phyloP scores from a whole-genome alignment of 2,113 vertebrate genomes.

The Xiphorhynchus elegans region DNA sequence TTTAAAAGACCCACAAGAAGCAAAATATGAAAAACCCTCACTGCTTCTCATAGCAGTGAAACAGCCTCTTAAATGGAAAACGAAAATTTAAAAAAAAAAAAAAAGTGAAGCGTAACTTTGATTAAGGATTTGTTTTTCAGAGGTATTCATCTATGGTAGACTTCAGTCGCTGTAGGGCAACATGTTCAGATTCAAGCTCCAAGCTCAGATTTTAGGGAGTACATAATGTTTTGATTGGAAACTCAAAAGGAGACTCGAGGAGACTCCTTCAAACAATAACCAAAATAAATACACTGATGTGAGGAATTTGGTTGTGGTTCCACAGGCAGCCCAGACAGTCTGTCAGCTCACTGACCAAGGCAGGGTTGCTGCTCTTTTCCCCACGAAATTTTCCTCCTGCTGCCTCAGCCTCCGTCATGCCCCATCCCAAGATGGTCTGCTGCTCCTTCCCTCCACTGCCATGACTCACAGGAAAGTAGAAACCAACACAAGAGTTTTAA shows the following conservation, averaged over 20 bases:
- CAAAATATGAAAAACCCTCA: neutral
- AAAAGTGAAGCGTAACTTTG: slow-evolving; percentile 24
- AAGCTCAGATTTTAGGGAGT: slow-evolving; percentile 2
- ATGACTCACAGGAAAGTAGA: neutral
- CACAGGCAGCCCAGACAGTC: neutral
- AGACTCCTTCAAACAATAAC: slow-evolving; percentile 46
- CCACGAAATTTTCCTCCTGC: neutral
- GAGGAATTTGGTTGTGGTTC: slow-evolving; percentile 31
- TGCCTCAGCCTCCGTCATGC: neutral
- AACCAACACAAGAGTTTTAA: neutral
- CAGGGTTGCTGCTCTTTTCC: neutral
- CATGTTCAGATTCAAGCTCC: neutral
- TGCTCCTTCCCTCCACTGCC: neutral
- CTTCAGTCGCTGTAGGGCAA: neutral
- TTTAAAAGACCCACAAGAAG: neutral
- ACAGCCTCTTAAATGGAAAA: slow-evolving; percentile 7
- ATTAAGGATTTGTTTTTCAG: slow-evolving; percentile 41
- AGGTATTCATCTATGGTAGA: neutral
- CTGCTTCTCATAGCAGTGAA: slow-evolving; percentile 1
- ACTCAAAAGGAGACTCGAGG: neutral
- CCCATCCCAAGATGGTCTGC: accelerated
- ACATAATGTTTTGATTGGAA: slow-evolving; percentile 56
- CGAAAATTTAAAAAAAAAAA: neutral
- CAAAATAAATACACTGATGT: slow-evolving; percentile 39
- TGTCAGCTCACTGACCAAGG: neutral